Conservation (phyloP, 2,797 vertebrate species). For the Dipus sagitta region DNA sequence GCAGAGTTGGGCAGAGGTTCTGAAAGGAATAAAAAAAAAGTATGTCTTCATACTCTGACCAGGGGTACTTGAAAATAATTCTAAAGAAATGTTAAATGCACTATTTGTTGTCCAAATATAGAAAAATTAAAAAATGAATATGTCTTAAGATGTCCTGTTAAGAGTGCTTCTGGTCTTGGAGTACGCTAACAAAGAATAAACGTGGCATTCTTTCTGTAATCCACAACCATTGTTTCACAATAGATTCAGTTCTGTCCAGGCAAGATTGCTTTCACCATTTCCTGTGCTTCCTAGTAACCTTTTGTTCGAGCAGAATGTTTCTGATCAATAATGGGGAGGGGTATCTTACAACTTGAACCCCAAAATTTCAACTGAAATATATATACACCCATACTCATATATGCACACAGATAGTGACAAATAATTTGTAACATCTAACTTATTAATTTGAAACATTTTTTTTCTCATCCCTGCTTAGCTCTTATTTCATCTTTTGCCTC, state of each 20-base stretch:
- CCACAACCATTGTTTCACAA: slow-evolving; percentile 5
- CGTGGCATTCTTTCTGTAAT: slow-evolving; percentile 48
- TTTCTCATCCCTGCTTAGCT: not conserved
- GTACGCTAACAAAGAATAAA: slow-evolving; percentile 49
- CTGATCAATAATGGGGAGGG: not conserved
- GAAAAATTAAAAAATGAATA: slow-evolving; percentile 32
- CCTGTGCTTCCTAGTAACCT: slow-evolving; percentile 12
- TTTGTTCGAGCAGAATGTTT: slow-evolving; percentile 59
- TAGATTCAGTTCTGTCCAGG: slow-evolving; percentile 42
- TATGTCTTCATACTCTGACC: slow-evolving; percentile 38
- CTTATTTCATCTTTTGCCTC: not conserved
- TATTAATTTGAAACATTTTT: slow-evolving; percentile 54
- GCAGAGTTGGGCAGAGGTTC: slow-evolving; percentile 12
- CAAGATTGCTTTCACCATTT: slow-evolving; percentile 57
- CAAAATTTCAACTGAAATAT: slow-evolving; percentile 53
- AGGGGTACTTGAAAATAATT: not conserved
- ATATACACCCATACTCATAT: not conserved
- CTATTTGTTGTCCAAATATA: slow-evolving; percentile 29
- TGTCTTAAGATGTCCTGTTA: slow-evolving; percentile 45
- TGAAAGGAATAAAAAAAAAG: slow-evolving; percentile 37
- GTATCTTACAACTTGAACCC: not conserved
- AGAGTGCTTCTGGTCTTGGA: slow-evolving; percentile 25
- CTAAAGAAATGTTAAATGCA: slow-evolving; percentile 48
- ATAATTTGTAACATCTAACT: slow-evolving; percentile 53
- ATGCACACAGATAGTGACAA: slow-evolving; percentile 8